Evolutionary conservation across 2,888 invertebrate species (phyloP), one percentile per base, ranked within the genome.

Genomic region (Ophion costatus): DNA sequence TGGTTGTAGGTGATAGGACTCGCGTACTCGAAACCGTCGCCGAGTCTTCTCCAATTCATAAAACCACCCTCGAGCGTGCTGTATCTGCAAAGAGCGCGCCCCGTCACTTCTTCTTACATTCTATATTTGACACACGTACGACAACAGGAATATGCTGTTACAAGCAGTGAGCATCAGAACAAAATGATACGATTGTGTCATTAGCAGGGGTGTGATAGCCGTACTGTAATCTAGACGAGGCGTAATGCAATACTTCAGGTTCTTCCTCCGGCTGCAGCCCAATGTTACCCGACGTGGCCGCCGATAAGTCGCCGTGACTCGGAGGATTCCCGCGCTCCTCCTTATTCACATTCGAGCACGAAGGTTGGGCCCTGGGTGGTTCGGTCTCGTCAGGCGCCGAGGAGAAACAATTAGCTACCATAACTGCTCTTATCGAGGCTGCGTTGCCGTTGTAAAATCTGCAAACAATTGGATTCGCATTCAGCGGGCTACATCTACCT

Each of bases 381-480:
- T 90, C 91, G n/a, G 88, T 86, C 88, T 93, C 93, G 7, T 89
- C 88, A 38, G 90, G 88, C 20, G 91, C 91, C 9, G 93, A 94
- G 42, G 95, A 94, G 75, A 95, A 92, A 91, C 97, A 97, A 92
- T 96, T 96, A 0, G 97, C 97, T 67, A 97, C 95, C 95, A 97
- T 96, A 57, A 98, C 95, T 7, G 96, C 96, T 70, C 97, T 95
- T 63, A 97, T 96, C 0, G 97, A 97, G 89, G 97, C 97, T 4
- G 97, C 97, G 94, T 97, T 97, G 29, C 95, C 94, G 93, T 97
- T 98, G 92, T 97, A 97, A 93, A 98, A 97, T 88, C 95, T 95
- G 76, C 10, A 87, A 67, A 17, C 24, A 73, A 73, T 66, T 64
- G 20, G 24, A 20, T 42, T 69, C 11, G 5, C 22, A 7, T 56